Evolutionary conservation across 2,888 invertebrate species (phyloP).

Genomic region (Anoncus sp.): DNA sequence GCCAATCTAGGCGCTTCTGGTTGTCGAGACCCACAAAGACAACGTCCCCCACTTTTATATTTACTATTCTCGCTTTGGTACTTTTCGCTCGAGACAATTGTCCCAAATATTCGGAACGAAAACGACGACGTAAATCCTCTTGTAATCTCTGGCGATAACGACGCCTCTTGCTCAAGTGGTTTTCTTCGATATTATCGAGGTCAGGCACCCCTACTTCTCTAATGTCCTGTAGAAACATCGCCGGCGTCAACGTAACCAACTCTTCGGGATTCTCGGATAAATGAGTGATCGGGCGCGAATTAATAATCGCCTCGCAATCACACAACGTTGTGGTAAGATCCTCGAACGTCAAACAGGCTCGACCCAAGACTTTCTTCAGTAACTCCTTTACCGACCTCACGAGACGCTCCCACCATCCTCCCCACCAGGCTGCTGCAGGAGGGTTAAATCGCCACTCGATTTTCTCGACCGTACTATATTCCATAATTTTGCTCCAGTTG

Average conservation of each 20-base stretch:
- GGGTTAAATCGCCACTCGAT: constrained; percentile 62
- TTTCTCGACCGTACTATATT: constrained; percentile 8
- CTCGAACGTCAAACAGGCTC: constrained; percentile 70
- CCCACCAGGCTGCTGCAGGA: constrained; percentile 53
- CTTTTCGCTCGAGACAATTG: background rate
- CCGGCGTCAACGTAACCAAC: constrained; percentile 60
- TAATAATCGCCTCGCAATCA: constrained; percentile 76
- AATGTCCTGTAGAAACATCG: constrained; percentile 62
- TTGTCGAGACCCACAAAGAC: constrained; percentile 65
- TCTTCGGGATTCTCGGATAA: constrained; percentile 63
- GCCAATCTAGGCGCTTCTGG: constrained; percentile 64
- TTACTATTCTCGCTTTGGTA: background rate
- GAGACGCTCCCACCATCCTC: constrained; percentile 55
- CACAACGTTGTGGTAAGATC: constrained; percentile 72
- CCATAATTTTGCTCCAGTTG: constrained; percentile 20
- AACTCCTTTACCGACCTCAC: constrained; percentile 73
- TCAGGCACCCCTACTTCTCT: constrained; percentile 53
- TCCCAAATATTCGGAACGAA: constrained; percentile 61
- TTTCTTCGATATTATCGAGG: constrained; percentile 35
- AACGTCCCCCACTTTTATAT: constrained; percentile 56
- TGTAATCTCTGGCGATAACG: constrained; percentile 33
- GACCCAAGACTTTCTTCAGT: constrained; percentile 77
- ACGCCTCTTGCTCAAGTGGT: constrained; percentile 15
- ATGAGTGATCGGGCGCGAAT: constrained; percentile 77
- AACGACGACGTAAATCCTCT: constrained; percentile 50